Evolutionary conservation across 53 echinoderm and acorn worm species (phyloP).

Genomic region (Astropecten irregularis): DNA sequence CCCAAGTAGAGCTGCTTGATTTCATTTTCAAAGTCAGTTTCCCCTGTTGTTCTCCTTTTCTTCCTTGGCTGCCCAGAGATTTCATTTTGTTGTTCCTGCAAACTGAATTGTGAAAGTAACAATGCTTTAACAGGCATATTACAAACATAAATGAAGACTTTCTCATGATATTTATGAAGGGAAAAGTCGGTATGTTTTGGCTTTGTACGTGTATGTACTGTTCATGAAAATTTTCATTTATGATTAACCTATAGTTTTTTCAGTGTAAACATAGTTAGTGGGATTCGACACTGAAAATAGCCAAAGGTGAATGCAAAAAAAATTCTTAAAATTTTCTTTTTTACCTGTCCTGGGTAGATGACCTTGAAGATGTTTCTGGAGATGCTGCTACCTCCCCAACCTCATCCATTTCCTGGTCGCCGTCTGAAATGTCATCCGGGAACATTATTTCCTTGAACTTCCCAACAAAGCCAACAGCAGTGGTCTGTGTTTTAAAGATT

Average conservation of each 20-base stretch:
- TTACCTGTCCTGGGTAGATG: slow-evolving; percentile 7
- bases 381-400: neutral
- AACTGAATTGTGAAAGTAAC: neutral
- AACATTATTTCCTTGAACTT: slow-evolving; percentile 6
- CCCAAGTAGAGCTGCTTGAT: neutral
- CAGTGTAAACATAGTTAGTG: too few species aligned
- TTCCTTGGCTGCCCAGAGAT: slow-evolving; percentile 13
- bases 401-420: neutral
- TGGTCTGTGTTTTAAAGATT: neutral
- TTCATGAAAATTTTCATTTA: neutral
- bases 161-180: neutral
- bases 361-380: neutral
- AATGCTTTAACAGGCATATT: neutral
- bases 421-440: neutral
- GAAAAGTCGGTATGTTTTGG: neutral
- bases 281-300: neutral
- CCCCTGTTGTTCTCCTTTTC: neutral
- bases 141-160: neutral
- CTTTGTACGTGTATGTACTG: neutral
- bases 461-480: slow-evolving; percentile 1
- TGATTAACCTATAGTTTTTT: too few species aligned
- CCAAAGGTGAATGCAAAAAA: neutral
- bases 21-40: neutral
- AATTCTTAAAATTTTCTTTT: neutral
- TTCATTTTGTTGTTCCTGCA: neutral